phyloP scores from a whole-genome alignment of 2,113 vertebrate genomes.

The Mustela nigripes region DNA sequence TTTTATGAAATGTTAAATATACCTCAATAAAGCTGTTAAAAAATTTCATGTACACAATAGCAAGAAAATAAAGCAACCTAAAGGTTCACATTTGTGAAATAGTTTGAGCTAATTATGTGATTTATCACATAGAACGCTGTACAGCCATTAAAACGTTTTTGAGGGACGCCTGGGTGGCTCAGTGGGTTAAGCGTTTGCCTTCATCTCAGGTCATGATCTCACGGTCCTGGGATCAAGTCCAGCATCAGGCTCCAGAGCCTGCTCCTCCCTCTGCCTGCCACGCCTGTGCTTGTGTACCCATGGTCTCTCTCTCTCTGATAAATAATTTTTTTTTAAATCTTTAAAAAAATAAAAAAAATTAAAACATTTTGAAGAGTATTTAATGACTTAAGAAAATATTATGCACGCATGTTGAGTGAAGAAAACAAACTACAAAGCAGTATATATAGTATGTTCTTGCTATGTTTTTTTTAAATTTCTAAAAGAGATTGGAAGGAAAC shows the following conservation, averaged over 20 bases:
- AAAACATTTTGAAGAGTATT: background rate
- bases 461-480: background rate
- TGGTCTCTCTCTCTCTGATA: too few species aligned
- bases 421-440: background rate
- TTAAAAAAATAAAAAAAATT: background rate
- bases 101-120: background rate
- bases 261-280: too few species aligned
- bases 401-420: background rate
- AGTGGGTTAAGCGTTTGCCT: too few species aligned
- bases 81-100: slow-evolving; percentile 24
- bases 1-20: background rate
- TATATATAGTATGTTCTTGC: background rate
- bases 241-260: too few species aligned
- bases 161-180: too few species aligned
- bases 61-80: background rate
- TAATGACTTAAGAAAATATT: slow-evolving; percentile 31
- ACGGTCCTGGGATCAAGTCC: too few species aligned
- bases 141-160: background rate
- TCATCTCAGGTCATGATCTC: too few species aligned
- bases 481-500: background rate
- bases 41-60: background rate
- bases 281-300: too few species aligned
- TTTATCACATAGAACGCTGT: background rate
- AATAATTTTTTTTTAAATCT: too few species aligned
- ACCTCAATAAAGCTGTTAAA: background rate